Conservation (phyloP, 2,113 vertebrate species). For the Lonchura striata region DNA sequence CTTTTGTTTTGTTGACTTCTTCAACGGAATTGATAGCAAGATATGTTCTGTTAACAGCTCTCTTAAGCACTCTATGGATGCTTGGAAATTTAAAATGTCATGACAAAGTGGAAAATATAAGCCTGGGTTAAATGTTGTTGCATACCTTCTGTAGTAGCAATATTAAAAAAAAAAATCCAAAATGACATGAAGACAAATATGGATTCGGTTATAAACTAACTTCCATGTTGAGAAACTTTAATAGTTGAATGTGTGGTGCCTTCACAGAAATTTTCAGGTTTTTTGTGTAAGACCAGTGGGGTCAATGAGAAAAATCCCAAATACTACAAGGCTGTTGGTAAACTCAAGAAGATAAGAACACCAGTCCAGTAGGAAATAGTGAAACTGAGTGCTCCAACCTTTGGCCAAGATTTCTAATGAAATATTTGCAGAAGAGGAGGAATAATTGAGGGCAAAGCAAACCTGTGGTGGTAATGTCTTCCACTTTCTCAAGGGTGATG, state of each 20-base stretch:
- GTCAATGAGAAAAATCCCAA: background rate
- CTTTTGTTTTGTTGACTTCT: background rate
- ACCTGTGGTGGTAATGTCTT: background rate
- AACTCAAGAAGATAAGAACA: background rate
- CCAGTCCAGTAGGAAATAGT: background rate
- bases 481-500: background rate
- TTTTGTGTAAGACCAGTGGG: background rate
- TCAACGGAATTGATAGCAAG: background rate
- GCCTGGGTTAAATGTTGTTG: background rate
- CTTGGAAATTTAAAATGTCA: background rate
- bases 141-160: background rate
- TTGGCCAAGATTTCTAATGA: background rate
- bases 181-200: background rate
- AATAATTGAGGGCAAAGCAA: background rate
- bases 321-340: background rate
- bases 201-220: background rate
- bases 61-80: background rate
- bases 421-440: background rate
- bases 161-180: background rate
- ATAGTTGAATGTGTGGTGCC: rapidly evolving
- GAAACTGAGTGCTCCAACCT: background rate
- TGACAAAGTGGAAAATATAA: background rate
- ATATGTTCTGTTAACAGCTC: rapidly evolving
- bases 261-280: background rate
- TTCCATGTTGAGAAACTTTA: background rate